Evolutionary conservation across 1,140 invertebrate genomes (phyloP).

Genomic region (Drosophila nasuta): DNA sequence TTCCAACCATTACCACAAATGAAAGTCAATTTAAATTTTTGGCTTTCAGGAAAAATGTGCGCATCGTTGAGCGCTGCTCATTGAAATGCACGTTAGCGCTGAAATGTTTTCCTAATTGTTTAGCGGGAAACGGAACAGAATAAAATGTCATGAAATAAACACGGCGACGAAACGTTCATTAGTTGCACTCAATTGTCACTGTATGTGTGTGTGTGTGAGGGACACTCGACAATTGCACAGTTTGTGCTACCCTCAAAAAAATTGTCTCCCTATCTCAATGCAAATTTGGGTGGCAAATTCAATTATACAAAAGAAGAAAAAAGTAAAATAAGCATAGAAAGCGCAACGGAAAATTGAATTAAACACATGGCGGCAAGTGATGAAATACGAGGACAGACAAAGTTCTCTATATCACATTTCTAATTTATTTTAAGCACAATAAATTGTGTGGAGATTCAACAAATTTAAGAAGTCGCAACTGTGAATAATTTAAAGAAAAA

Average conservation of each 20-base stretch:
- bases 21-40: constrained; percentile 27
- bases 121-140: constrained; percentile 46
- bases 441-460: background rate
- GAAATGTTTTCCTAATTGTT: constrained; percentile 68
- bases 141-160: constrained; percentile 4
- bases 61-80: constrained; percentile 40
- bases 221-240: constrained; percentile 39
- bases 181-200: constrained; percentile 26
- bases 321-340: constrained; percentile 18
- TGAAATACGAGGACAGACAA: background rate
- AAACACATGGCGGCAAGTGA: constrained; percentile 18
- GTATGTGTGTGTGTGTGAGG: background rate
- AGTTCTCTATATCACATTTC: too few species aligned
- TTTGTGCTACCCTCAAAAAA: constrained; percentile 3
- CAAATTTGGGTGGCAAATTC: constrained; percentile 23
- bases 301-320: constrained; percentile 32
- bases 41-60: constrained; percentile 39
- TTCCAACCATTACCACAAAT: constrained; percentile 11
- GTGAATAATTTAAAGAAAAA: too few species aligned
- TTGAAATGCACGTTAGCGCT: constrained; percentile 46
- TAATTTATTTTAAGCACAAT: too few species aligned
- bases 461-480: background rate
- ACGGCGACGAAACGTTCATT: constrained; percentile 20
- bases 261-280: background rate
- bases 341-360: constrained; percentile 2